These are phyloP conservation scores for Zalophus californianus DNA, from an alignment of 2,797 vertebrate species.

Conservation along the genomic window DNA sequence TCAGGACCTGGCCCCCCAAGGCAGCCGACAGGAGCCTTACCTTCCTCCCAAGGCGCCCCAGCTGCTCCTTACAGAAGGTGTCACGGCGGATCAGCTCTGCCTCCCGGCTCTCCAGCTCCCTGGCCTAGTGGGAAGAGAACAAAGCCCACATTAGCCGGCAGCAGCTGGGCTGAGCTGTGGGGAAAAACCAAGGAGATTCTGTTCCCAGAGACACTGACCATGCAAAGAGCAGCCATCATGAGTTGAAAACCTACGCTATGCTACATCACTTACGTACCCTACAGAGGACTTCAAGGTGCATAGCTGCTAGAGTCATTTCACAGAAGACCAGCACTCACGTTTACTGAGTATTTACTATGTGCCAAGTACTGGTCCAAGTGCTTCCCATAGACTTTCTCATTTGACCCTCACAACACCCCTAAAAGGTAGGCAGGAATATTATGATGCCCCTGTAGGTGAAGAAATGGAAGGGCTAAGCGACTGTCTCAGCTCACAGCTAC, in stretches of 20 bases:
- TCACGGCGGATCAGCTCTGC: constrained; percentile 91
- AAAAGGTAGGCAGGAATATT: background rate
- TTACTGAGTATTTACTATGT: constrained; percentile 11
- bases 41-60: constrained; percentile 93
- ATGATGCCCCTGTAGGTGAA: background rate
- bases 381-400: background rate
- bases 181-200: background rate
- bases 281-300: background rate
- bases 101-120: constrained; percentile 92
- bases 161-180: background rate
- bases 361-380: background rate
- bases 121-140: constrained; percentile 86
- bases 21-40: constrained; percentile 84
- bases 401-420: background rate
- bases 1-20: background rate
- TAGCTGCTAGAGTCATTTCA: background rate
- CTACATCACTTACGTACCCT: background rate
- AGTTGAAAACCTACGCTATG: background rate
- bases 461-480: background rate
- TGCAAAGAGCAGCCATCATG: background rate
- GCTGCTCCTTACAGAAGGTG: constrained; percentile 94
- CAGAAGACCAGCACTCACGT: background rate
- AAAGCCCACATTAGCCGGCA: constrained; percentile 59
- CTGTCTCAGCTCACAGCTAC: background rate
- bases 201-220: background rate